These are phyloP conservation scores for Probosciger aterrimus DNA, from an alignment of 2,113 vertebrate genomes.

Conservation along the genomic window DNA sequence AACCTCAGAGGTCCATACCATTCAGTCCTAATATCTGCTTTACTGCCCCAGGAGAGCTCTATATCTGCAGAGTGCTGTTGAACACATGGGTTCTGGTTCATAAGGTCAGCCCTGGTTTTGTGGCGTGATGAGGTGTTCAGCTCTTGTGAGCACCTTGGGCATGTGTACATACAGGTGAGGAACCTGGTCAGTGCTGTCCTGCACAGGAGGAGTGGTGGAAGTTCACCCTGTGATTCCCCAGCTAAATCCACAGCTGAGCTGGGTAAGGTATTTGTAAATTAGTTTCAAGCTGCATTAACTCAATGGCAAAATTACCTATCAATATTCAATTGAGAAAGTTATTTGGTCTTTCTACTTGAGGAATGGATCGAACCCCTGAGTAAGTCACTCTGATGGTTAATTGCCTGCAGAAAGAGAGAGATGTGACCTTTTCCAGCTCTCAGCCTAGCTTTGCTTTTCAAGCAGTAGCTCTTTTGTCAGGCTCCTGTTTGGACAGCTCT, in stretches of 20 bases:
- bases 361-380: neutral
- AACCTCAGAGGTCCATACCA: neutral
- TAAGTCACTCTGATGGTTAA: neutral
- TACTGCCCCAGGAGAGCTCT: neutral
- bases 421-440: slow-evolving; percentile 1
- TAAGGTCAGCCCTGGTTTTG: neutral
- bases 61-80: neutral
- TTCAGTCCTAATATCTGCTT: neutral
- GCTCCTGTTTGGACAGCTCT: slow-evolving; percentile 8
- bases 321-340: neutral
- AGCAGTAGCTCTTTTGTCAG: neutral
- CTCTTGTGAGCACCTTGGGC: fast-evolving
- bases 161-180: fast-evolving
- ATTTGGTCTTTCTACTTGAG: neutral
- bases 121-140: neutral
- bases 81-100: neutral
- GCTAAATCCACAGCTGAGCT: neutral
- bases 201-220: neutral
- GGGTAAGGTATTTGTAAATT: neutral
- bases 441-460: neutral
- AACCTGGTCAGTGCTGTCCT: neutral
- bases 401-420: neutral
- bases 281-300: neutral
- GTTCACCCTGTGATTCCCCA: neutral
- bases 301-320: neutral